phyloP scores from a whole-genome alignment of 2,113 vertebrate genomes.

The Mormyrus lacerda region DNA sequence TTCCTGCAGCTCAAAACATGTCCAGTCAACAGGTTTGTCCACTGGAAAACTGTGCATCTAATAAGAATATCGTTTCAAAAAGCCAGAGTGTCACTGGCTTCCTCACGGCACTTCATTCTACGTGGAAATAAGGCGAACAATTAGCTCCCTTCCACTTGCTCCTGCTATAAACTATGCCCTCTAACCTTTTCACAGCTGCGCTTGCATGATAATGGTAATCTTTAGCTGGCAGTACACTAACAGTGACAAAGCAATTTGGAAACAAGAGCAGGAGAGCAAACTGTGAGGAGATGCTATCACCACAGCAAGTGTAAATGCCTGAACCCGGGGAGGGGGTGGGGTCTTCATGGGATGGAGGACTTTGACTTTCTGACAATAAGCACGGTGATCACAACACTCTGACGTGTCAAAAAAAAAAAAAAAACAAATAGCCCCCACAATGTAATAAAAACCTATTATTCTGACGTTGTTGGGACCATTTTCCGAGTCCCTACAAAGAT shows the following conservation, averaged over 20 bases:
- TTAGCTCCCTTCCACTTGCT: constrained; percentile 11
- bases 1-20: not conserved
- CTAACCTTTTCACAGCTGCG: constrained; percentile 1
- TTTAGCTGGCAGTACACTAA: not conserved
- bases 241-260: constrained; percentile 12
- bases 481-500: too few relatives aligned
- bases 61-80: not conserved
- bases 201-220: constrained; percentile 6
- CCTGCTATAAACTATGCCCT: not conserved
- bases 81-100: not conserved
- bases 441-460: too few relatives aligned
- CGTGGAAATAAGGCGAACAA: not conserved
- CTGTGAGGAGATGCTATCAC: not conserved
- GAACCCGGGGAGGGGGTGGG: not conserved
- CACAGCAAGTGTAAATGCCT: not conserved
- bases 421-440: too few relatives aligned
- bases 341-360: not conserved
- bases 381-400: not conserved
- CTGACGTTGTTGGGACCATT: too few relatives aligned
- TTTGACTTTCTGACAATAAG: not conserved
- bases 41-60: not conserved
- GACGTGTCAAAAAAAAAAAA: not conserved
- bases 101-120: not conserved
- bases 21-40: not conserved
- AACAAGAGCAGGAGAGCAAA: not conserved